Percentiles rank a stretch among this genome's conserved stretches.
These are phyloP conservation scores for Psittacula cyanocephala DNA, from an alignment of 2,113 vertebrate genomes.

Conservation along the genomic window DNA sequence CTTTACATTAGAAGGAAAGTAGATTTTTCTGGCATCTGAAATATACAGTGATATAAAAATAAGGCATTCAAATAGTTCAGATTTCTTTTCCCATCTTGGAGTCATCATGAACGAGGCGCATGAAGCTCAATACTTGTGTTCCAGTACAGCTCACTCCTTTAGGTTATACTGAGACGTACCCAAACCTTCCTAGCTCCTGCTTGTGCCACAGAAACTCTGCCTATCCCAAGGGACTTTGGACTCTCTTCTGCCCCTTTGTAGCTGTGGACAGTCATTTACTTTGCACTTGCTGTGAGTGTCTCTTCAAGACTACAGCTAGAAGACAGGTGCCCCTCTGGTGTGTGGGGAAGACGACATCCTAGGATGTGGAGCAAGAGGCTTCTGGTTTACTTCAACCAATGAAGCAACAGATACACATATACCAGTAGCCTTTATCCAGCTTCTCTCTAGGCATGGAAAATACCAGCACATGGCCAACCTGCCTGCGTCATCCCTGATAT, in stretches of 20 bases:
- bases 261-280: background rate
- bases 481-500: background rate
- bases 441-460: background rate
- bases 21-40: background rate
- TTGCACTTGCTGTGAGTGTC: background rate
- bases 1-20: background rate
- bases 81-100: background rate
- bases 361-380: background rate
- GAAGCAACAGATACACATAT: background rate
- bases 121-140: background rate
- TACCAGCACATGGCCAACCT: background rate
- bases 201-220: background rate
- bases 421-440: background rate
- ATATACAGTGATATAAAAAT: background rate
- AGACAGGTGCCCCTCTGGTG: background rate
- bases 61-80: background rate
- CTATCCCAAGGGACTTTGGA: background rate
- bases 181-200: background rate
- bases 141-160: background rate
- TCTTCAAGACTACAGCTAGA: background rate
- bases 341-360: accelerated
- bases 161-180: background rate
- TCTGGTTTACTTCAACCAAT: background rate
- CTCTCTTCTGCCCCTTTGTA: background rate
- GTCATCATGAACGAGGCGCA: accelerated